phyloP scores from a whole-genome alignment of 1,140 invertebrate genomes.

The Brachionus sp. region DNA sequence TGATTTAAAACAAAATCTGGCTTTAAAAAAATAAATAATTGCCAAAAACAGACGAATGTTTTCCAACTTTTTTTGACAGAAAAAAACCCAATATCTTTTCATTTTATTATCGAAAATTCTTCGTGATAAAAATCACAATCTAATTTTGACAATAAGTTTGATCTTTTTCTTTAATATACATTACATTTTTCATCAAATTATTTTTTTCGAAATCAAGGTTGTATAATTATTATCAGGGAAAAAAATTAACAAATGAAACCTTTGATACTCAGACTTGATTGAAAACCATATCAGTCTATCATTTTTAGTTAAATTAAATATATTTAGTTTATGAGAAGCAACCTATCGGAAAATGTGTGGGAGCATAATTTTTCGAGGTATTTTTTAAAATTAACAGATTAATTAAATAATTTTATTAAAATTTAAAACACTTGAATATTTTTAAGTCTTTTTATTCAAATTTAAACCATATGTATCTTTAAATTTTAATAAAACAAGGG shows the following conservation, averaged over 20 bases:
- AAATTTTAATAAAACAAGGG: not conserved
- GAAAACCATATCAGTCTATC: not conserved
- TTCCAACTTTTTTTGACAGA: not conserved
- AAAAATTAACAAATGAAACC: not conserved
- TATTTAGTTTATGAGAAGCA: not conserved
- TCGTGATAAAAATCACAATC: not conserved
- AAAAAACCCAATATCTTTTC: not conserved
- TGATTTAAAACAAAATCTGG: not conserved
- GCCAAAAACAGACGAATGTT: not conserved
- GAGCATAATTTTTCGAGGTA: not conserved
- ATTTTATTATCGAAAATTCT: not conserved
- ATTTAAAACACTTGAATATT: too few species aligned
- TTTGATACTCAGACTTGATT: not conserved
- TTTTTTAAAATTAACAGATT: not conserved
- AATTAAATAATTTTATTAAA: not conserved
- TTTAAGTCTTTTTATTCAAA: too few species aligned
- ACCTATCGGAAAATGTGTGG: not conserved
- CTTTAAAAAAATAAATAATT: not conserved
- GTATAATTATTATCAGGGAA: not conserved
- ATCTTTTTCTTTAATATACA: too few species aligned
- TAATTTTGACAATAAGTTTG: too few species aligned
- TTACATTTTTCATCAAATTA: not conserved
- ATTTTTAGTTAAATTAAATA: not conserved
- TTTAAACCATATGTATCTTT: not conserved
- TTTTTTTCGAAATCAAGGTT: not conserved